phyloP scores from a whole-genome alignment of 2,113 vertebrate species.

The Pomatorhinus ruficollis region DNA sequence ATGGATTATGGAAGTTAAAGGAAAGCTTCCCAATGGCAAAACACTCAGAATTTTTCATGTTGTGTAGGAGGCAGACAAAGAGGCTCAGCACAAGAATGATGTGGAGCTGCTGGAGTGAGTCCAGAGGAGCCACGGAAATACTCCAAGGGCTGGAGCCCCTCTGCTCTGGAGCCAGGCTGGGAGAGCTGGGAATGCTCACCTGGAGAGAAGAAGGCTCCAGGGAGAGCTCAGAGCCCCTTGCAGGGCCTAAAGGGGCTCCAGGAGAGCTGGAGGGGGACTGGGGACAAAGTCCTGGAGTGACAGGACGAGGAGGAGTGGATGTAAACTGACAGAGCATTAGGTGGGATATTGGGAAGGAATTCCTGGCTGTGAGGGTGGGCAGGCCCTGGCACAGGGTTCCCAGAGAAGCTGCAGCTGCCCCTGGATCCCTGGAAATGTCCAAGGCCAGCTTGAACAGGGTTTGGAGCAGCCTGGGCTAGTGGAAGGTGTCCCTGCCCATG shows the following conservation, averaged over 20 bases:
- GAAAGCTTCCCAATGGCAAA: background rate
- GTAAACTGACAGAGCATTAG: rapidly evolving
- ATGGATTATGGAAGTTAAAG: background rate
- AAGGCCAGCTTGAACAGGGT: rapidly evolving
- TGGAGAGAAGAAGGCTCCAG: background rate
- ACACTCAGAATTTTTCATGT: background rate
- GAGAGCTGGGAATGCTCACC: rapidly evolving
- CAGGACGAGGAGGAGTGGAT: background rate
- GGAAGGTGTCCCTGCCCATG: background rate
- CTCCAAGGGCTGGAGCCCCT: background rate
- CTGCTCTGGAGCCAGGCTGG: background rate
- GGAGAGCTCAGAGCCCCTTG: background rate
- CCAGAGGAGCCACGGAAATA: rapidly evolving
- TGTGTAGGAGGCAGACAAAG: background rate
- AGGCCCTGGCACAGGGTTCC: background rate
- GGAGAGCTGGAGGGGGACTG: background rate
- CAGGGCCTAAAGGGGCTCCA: background rate
- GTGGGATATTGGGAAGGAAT: background rate
- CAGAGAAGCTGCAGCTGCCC: background rate
- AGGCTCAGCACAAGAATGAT: background rate
- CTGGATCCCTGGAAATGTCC: background rate
- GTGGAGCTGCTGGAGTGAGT: background rate
- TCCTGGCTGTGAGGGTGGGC: rapidly evolving
- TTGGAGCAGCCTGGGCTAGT: rapidly evolving
- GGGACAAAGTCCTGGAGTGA: background rate